These are phyloP conservation scores for Autographa pulchrina DNA, from an alignment of 2,888 invertebrate species.

Conservation along the genomic window DNA sequence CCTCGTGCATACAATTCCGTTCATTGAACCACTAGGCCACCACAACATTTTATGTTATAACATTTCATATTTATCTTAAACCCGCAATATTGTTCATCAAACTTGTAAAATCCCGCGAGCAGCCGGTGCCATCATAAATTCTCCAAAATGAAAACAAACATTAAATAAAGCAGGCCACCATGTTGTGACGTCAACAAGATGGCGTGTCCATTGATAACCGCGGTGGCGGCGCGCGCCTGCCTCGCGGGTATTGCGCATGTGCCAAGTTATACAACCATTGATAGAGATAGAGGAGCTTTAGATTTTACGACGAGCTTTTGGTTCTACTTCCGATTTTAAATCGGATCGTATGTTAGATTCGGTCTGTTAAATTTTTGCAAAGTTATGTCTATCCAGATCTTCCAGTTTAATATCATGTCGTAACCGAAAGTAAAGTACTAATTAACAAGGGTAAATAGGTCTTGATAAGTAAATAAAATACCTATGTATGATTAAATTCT, in stretches of 20 bases:
- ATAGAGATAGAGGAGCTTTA: constrained; percentile 74
- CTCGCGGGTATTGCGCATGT: constrained; percentile 50
- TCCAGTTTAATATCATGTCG: too few species aligned
- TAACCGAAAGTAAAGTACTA: too few species aligned
- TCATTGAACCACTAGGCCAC: too few species aligned
- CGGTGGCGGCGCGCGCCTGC: constrained; percentile 75
- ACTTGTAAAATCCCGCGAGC: constrained; percentile 24
- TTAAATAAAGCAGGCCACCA: constrained; percentile 70
- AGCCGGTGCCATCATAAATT: constrained; percentile 69
- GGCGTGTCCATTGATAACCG: constrained; percentile 83
- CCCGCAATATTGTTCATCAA: constrained; percentile 26
- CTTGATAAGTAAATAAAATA: too few species aligned
- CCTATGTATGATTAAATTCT: too few species aligned
- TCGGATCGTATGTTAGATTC: not conserved
- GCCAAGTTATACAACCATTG: constrained; percentile 80
- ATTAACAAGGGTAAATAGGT: too few species aligned
- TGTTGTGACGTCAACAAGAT: constrained; percentile 85
- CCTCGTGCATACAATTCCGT: too few species aligned
- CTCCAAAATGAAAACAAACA: constrained; percentile 80
- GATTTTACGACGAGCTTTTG: constrained; percentile 53
- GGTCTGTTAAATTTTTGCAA: not conserved
- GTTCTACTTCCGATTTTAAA: constrained; percentile 9
- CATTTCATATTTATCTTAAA: too few species aligned
- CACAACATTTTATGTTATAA: too few species aligned
- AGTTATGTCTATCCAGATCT: not conserved